Conservation (phyloP, 2,797 vertebrate genomes). For the Phylloscopus collybita region DNA sequence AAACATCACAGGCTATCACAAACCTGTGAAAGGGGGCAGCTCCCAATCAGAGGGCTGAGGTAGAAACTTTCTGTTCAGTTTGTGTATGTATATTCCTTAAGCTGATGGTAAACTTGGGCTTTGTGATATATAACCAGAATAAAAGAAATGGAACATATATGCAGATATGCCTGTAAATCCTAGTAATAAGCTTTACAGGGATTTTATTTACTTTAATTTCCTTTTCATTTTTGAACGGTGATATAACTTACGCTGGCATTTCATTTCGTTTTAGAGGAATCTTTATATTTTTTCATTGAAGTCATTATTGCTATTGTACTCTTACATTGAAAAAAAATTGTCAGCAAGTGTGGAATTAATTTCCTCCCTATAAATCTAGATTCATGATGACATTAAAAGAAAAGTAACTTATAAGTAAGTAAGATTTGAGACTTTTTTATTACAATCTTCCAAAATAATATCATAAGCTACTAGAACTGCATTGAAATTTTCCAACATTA, state of each 20-base stretch:
- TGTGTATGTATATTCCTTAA: background rate
- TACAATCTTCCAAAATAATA: background rate
- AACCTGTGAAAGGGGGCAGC: background rate
- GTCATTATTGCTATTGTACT: background rate
- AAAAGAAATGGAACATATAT: background rate
- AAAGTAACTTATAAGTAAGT: background rate
- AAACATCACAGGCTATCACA: background rate
- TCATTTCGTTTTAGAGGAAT: background rate
- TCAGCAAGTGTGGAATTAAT: background rate
- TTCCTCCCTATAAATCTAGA: conserved; percentile 7
- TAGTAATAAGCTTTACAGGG: background rate
- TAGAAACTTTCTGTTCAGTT: background rate
- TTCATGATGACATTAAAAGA: background rate
- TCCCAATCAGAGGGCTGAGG: background rate
- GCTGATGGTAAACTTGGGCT: background rate
- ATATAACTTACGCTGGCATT: background rate
- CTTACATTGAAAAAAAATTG: background rate
- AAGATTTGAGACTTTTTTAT: background rate
- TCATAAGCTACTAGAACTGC: background rate
- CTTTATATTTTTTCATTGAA: background rate
- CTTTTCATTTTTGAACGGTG: background rate
- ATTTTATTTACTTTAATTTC: conserved; percentile 35
- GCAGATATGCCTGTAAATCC: background rate
- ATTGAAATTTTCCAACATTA: background rate
- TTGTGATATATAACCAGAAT: background rate